Base-by-base conservation (phyloP, 2,888 invertebrate genomes). In the Marronus borbonicus region DNA sequence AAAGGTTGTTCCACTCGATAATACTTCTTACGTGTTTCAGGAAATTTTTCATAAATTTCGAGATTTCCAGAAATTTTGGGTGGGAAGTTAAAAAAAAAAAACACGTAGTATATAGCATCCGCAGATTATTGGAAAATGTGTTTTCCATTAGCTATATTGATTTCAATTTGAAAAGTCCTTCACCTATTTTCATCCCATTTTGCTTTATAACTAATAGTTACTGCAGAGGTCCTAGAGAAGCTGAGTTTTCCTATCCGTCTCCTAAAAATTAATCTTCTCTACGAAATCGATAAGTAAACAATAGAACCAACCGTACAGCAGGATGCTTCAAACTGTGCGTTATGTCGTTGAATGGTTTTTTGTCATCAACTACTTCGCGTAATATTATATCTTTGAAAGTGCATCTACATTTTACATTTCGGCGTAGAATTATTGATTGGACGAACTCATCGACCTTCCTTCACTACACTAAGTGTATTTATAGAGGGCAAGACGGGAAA, bases 361-460 rank as follows among this genome's bases (percentile, higher is more conserved):
- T 70, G 31, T 70, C 36, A 31, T 24, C 70, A 31, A 52, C 50
- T 49, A 52, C 20, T 14, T 52, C 55, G 31, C 36, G 70, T 70
- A 70, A 69, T 12, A 55, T 31, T 55, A 70, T 36, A 31, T 20
- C 55, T 70, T 70, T 58, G 36, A 70, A 70, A 68, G 31, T 70
- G 70, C 55, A 70, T 70, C 52, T 17, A 24, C 52, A 49, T 49
- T 24, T 70, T 55, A 31, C 55, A 55, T 39, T 70, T 52, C 55
- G 55, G 36, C 55, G 55, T 70, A n/a, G 31, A 52, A 17, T 70
- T 70, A 70, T 70, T 70, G 70, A 70, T 70, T 70, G 36, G 36
- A 50, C 3, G 24, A 66, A 31, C 39, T 24, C 17, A 14, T 36
- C 70, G n/a, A 55, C 36, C 55, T 10, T 4, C 55, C n/a, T 31